Base-by-base conservation (phyloP, 2,797 vertebrate species). In the Cossypha dichroa region DNA sequence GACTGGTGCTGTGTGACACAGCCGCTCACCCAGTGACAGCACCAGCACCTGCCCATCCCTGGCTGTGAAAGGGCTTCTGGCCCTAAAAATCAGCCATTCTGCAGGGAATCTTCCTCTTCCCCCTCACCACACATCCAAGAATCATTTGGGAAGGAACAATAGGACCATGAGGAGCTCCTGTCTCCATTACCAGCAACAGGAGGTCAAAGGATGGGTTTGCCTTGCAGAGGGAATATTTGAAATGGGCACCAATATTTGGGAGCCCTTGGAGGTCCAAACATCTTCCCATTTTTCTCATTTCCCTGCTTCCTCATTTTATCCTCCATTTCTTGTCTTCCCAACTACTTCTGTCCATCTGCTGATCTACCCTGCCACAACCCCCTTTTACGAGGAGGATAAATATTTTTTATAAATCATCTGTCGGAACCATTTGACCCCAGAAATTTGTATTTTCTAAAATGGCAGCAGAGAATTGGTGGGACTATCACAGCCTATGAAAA, bases 371-470 rank as follows among this genome's bases (percentile, higher is more conserved):
- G 33, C 28, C 56, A 13, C 13, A 31, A 28, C 8, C 33, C 23
- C 5, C 20, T 25, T 7, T 48, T 54, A 29, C 0, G 21, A 82
- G 49, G 34, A 79, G 6, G 9, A 23, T 3, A 88, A 93, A 43
- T 25, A 64, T 60, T 68, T 62, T 85, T 70, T 6, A 73, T 38
- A 62, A 85, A 64, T 16, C 0, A 5, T 33, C 29, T 7, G 5
- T 20, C 45, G 0, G 0, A 56, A 5, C 10, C 18, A 4, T 45
- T 70, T 58, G 16, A 10, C 45, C 41, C 13, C n/a, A 46, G 38
- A 83, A 52, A 52, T 1, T 43, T 63, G 11, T 22, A 17, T 60
- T 77, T 64, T 68, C 49, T 46, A 29, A 51, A 85, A 48, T 6
- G 38, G 49, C 15, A 62, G 45, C 29, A 72, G 52, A 85, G 45